Conservation (phyloP, 1,140 invertebrate genomes). For the Plectus sambesii region DNA sequence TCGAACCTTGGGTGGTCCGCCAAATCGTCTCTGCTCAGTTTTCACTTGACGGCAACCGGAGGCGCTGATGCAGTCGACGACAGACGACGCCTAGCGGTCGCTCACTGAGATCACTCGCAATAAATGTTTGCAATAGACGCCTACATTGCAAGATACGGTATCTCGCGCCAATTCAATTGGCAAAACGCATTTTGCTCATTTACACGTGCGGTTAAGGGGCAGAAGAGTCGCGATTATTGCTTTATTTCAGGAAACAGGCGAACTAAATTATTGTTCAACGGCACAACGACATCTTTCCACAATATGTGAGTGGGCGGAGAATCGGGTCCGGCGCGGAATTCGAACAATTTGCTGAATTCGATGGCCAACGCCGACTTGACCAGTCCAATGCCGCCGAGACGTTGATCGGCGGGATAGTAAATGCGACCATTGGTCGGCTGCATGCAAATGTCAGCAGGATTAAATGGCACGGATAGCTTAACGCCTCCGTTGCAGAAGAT, state of each 20-base stretch:
- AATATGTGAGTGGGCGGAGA: neutral
- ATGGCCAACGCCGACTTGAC: neutral
- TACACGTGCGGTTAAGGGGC: neutral
- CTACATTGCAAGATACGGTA: neutral
- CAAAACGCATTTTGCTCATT: neutral
- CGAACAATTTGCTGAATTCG: slow-evolving; percentile 1
- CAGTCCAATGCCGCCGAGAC: neutral
- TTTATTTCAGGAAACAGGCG: neutral
- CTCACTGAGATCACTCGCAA: too few relatives aligned
- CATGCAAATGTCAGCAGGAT: neutral
- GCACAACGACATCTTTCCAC: neutral
- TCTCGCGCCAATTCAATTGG: neutral
- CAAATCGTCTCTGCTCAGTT: too few relatives aligned
- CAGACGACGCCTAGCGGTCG: too few relatives aligned
- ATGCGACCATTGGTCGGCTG: neutral
- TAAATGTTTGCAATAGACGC: too few relatives aligned
- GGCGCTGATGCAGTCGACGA: too few relatives aligned
- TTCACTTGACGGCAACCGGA: too few relatives aligned
- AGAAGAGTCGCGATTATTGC: neutral
- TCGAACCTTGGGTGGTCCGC: too few relatives aligned
- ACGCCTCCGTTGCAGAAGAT: neutral
- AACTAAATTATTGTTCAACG: neutral
- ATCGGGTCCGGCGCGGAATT: neutral
- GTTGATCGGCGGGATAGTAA: neutral
- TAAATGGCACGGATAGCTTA: neutral